Evolutionary conservation across 2,888 invertebrate species (phyloP), one percentile per base, ranked within the genome.

Genomic region (Andricus curvator): DNA sequence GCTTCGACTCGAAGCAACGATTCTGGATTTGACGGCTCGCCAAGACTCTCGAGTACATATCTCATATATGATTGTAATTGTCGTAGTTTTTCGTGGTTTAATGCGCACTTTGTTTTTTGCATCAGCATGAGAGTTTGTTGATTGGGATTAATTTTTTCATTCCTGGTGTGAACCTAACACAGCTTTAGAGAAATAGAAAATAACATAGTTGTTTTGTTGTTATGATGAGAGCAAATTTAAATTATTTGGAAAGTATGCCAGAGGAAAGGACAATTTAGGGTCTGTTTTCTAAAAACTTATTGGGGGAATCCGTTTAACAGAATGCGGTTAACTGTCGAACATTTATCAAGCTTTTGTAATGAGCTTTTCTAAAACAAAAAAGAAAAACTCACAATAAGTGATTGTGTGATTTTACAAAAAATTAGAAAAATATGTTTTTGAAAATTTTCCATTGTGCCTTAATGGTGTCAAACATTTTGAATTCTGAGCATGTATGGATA

Each of bases 1-100:
- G 94, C 94, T 74, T 96, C 96, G 80, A 97, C 96, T 83, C 96
- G 96, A 88, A 97, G 97, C 88, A 96, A 96, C 93, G 97, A 97
- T 93, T 97, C 97, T 81, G 97, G 97, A 86, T 97, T 97, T 93
- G 96, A 97, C 82, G 92, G 92, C 81, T 92, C 93, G 79, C 93
- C 93, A 80, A 90, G 92, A 87, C 90, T 92, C 81, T 92, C 91
- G 86, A 93, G 93, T 93, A 93, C 88, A 88, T 86, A 86, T 83
- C 81, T 79, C 74, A 56, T 83, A 82, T 78, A 80, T 81, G 81
- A 80, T 80, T 74, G 78, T 81, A 76, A 67, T 77, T 81, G 48
- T 78, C 20, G 60, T 81, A 78, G n/a, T 74, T 74, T 74, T 77
- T 62, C 60, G 44, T 29, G 6, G 15, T 74, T 81, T 80, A 37